These are phyloP conservation scores for Latrodectus hesperus DNA, from an alignment of 2,888 invertebrate genomes.

Conservation along the genomic window DNA sequence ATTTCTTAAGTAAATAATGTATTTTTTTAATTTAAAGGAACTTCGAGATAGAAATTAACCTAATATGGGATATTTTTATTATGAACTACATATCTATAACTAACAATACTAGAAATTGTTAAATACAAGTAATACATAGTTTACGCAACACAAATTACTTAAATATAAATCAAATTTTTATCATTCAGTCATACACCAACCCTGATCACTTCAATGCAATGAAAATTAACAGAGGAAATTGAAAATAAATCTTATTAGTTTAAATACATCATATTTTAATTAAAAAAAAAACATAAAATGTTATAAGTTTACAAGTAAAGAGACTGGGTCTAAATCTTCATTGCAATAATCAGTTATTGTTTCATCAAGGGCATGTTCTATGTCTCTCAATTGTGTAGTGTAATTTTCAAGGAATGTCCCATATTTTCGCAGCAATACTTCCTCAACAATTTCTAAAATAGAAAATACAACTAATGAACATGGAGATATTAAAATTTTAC, in stretches of 20 bases:
- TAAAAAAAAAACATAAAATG: not conserved
- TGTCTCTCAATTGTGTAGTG: slow-evolving; percentile 75
- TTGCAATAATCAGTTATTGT: slow-evolving; percentile 76
- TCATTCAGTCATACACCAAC: no score
- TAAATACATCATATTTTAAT: not conserved
- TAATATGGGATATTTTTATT: no score
- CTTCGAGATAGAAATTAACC: no score
- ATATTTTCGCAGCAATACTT: slow-evolving; percentile 75
- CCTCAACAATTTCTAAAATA: slow-evolving; percentile 75
- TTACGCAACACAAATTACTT: no score
- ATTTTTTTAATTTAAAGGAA: no score
- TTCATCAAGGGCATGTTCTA: slow-evolving; percentile 76
- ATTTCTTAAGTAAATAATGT: no score
- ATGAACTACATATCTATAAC: no score
- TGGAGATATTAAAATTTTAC: no score
- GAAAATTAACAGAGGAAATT: not conserved
- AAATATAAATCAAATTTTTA: no score
- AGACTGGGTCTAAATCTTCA: slow-evolving; percentile 75
- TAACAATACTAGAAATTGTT: no score
- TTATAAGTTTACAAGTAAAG: slow-evolving; percentile 73
- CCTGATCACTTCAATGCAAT: not conserved
- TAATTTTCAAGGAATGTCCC: slow-evolving; percentile 75
- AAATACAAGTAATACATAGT: no score
- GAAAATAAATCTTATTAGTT: not conserved
- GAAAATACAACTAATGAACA: no score